Evolutionary conservation across 2,797 vertebrate genomes (phyloP), one percentile per base, ranked within the genome.

Genomic region (Pangasius macronema): DNA sequence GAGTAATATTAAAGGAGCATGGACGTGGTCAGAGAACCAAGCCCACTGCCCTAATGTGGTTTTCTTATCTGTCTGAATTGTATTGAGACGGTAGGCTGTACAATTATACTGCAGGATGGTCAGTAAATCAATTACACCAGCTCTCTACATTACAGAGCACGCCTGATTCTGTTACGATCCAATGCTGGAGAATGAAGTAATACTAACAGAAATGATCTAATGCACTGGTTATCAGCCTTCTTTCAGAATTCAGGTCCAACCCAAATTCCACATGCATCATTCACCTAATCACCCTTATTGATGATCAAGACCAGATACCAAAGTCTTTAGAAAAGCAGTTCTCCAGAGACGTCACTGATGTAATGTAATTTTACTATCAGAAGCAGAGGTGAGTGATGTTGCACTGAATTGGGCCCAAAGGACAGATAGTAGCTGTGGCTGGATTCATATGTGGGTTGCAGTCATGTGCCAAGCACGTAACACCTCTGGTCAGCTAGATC

Each of bases 21-120:
- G 90, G n/a, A 63, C 65, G 39, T 85, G 51, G 79, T 85, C 81
- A 11, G 70, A 80, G 87, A 88, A 82, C 20, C 80, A 79, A 88
- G 75, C 85, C 6, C 30, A 42, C 30, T n/a, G 80, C 67, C 67
- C 36, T 90, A 88, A 90, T 89, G 51, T 73, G 79, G 36, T 75
- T 88, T 88, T 55, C 68, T 81, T 79, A 76, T 88, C 57, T 75
- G n/a, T 83, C 55, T 87, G 82, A 84, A 61, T 83, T 57, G 72
- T 70, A 63, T 83, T 83, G 80, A 83, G 70, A 84, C 49, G 27
- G 65, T 87, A 75, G 36, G 81, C 63, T 70, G 36, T 53, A 84
- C 46, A 49, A 24, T 86, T 70, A 85, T 57, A 83, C 83, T 30
- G 22, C 75, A 83, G 53, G 6, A 72, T 63, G 85, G 86, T 82